phyloP scores from a whole-genome alignment of 2,797 vertebrate species.

The Nannoperca australis region DNA sequence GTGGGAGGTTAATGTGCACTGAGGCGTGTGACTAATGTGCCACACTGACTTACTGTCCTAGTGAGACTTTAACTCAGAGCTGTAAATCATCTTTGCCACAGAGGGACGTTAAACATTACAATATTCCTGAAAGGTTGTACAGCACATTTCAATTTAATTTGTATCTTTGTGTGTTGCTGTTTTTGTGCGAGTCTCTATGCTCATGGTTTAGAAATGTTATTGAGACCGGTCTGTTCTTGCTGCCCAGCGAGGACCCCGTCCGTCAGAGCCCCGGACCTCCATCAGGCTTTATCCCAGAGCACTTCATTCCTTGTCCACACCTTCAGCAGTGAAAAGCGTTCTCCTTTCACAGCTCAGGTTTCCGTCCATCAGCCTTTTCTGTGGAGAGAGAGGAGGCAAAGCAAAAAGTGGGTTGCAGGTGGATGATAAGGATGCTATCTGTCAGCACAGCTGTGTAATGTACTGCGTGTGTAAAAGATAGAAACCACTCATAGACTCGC shows the following conservation, averaged over 20 bases:
- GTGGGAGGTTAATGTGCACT: background rate
- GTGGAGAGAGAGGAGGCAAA: background rate
- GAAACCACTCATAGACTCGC: slow-evolving; percentile 61
- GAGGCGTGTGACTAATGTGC: background rate
- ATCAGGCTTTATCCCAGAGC: slow-evolving; percentile 47
- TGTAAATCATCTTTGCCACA: background rate
- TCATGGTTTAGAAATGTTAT: background rate
- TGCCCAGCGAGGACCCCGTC: slow-evolving; percentile 26
- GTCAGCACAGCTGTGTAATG: background rate
- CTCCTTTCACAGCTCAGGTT: slow-evolving; percentile 45
- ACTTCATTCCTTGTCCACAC: slow-evolving; percentile 61
- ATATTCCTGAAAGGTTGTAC: background rate
- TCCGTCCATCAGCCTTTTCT: slow-evolving; percentile 55
- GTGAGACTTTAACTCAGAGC: background rate
- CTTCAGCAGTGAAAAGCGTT: slow-evolving; percentile 20
- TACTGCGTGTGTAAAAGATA: background rate
- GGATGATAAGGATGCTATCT: background rate
- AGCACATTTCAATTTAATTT: background rate
- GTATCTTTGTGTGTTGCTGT: too few relatives aligned
- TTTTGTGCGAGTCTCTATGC: background rate
- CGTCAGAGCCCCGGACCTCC: slow-evolving; percentile 62
- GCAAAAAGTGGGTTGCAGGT: background rate
- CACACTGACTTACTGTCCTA: background rate
- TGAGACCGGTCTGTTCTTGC: slow-evolving; percentile 1
- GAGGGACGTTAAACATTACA: background rate